Conservation (phyloP, 2,113 vertebrate species). For the Scomber japonicus region DNA sequence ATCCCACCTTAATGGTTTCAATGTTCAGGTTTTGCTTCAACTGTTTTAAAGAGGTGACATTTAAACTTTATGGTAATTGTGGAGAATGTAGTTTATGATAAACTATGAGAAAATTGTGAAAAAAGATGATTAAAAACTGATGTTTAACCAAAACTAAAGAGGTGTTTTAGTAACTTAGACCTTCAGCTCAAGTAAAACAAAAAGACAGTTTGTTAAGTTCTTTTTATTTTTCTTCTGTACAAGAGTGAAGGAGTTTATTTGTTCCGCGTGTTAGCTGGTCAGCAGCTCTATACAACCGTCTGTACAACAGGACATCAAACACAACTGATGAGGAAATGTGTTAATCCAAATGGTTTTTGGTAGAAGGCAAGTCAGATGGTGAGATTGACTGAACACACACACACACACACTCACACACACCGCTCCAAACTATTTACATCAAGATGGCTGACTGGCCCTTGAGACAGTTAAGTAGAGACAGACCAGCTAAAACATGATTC, state of each 20-base stretch:
- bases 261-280: slow-evolving; percentile 52
- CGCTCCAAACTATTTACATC: slow-evolving; percentile 55
- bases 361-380: slow-evolving; percentile 40
- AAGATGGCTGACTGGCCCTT: slow-evolving; percentile 32
- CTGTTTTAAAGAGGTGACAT: too few relatives aligned
- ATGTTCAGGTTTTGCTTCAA: too few relatives aligned
- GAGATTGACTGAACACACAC: slow-evolving; percentile 21
- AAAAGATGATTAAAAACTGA: background rate
- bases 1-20: too few relatives aligned
- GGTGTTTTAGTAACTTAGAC: too few relatives aligned
- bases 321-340: slow-evolving; percentile 37
- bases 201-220: slow-evolving; percentile 36
- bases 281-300: slow-evolving; percentile 66
- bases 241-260: slow-evolving; percentile 50
- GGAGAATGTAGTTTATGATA: too few relatives aligned
- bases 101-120: background rate
- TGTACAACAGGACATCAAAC: slow-evolving; percentile 66
- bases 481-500: slow-evolving; percentile 34
- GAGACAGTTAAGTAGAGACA: slow-evolving; percentile 27
- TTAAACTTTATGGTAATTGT: too few relatives aligned
- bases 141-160: too few relatives aligned
- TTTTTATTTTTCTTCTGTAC: slow-evolving; percentile 76
- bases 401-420: background rate
- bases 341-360: slow-evolving; percentile 35
- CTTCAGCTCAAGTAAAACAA: background rate